These are phyloP conservation scores for Himalopsyche tibetana DNA, from an alignment of 2,888 invertebrate genomes.

Conservation along the genomic window DNA sequence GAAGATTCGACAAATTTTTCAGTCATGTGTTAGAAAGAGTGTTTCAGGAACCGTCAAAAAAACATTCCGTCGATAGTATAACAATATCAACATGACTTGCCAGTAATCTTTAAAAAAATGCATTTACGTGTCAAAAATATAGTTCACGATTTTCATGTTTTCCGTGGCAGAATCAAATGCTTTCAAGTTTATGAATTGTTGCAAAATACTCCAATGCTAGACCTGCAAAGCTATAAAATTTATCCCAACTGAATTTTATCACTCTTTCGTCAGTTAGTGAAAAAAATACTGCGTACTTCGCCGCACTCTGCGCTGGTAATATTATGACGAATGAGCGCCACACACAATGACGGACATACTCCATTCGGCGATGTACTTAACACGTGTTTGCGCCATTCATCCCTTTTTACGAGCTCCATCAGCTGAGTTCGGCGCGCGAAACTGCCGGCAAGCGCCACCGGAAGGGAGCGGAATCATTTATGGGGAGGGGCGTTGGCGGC, in stretches of 20 bases:
- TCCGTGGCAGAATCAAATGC: no score
- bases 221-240: background rate
- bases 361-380: slow-evolving; percentile 30
- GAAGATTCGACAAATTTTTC: no score
- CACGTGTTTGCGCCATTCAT: slow-evolving; percentile 42
- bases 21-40: no score
- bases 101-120: no score
- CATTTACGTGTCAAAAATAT: no score
- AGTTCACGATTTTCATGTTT: no score
- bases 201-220: no score
- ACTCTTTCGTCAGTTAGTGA: background rate
- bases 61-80: no score
- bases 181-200: no score
- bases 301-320: slow-evolving; percentile 19
- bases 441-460: slow-evolving; percentile 36
- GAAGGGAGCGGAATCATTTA: slow-evolving; percentile 44
- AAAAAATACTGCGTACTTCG: slow-evolving; percentile 35
- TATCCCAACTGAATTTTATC: slow-evolving; percentile 35
- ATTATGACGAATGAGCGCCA: slow-evolving; percentile 36
- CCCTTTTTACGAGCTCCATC: slow-evolving; percentile 39
- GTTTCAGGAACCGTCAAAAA: no score
- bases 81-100: no score
- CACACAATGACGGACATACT: slow-evolving; percentile 28
- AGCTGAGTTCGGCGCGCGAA: slow-evolving; percentile 42
- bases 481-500: background rate